Evolutionary conservation across 1,140 invertebrate genomes (phyloP).

Genomic region (Philopotamus ludificatus): DNA sequence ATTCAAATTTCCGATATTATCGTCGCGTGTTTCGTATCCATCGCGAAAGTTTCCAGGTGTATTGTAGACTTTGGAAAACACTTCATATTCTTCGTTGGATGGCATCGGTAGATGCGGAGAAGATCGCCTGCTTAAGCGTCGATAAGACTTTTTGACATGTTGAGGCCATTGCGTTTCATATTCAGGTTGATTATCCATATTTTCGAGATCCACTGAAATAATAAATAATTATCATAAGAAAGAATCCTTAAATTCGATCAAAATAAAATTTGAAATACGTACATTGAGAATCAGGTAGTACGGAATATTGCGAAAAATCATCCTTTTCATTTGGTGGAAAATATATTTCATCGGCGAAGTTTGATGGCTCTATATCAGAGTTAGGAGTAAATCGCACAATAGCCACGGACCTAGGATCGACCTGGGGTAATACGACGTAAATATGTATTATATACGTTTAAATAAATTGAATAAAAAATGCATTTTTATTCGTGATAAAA

Average conservation of each 20-base stretch:
- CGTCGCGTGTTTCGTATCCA: constrained; percentile 45
- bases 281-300: constrained; percentile 26
- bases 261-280: constrained; percentile 17
- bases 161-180: constrained; percentile 28
- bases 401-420: constrained; percentile 67
- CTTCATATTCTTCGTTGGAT: constrained; percentile 40
- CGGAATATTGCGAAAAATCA: constrained; percentile 29
- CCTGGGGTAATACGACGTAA: constrained; percentile 48
- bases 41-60: constrained; percentile 48
- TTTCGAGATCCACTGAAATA: constrained; percentile 11
- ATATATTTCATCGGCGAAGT: constrained; percentile 77
- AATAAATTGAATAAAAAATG: constrained; percentile 9
- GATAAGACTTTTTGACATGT: constrained; percentile 39
- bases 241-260: neutral
- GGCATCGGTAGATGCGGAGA: too few relatives aligned
- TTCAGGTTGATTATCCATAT: neutral
- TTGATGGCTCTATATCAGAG: constrained; percentile 57
- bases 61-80: constrained; percentile 45
- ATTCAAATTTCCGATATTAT: constrained; percentile 7
- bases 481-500: neutral
- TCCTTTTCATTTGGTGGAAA: constrained; percentile 60
- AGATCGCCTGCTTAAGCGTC: constrained; percentile 44
- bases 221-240: constrained; percentile 1
- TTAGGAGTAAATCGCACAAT: constrained; percentile 78
- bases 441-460: constrained; percentile 46